These are phyloP conservation scores for Leucophenga montana DNA, from an alignment of 2,888 invertebrate species.

Conservation along the genomic window DNA sequence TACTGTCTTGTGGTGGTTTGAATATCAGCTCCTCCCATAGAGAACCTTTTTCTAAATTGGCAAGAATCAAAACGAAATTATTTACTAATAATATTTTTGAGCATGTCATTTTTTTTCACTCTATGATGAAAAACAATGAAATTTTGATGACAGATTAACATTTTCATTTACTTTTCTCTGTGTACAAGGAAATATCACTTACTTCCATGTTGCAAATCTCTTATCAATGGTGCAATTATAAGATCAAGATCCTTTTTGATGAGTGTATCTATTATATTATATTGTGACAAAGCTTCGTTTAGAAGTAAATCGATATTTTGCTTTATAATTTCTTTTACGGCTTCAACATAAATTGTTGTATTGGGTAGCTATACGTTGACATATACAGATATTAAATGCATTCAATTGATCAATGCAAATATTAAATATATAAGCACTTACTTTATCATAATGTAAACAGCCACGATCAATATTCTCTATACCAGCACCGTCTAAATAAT, in stretches of 20 bases:
- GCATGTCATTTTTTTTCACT: too few species aligned
- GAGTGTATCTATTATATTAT: conserved; percentile 1
- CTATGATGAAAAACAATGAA: too few species aligned
- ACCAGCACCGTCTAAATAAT: conserved; percentile 78
- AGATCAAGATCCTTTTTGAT: conserved; percentile 24
- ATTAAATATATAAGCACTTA: conserved; percentile 68
- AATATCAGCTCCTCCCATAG: too few species aligned
- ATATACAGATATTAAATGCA: not conserved
- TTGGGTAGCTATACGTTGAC: conserved; percentile 45
- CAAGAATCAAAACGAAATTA: too few species aligned
- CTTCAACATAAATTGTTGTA: conserved; percentile 24
- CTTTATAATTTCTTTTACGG: conserved; percentile 19
- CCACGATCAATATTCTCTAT: conserved; percentile 82
- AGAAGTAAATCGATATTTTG: not conserved
- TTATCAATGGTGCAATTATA: conserved; percentile 9
- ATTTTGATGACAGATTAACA: too few species aligned
- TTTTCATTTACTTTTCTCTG: too few species aligned
- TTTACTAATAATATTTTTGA: too few species aligned
- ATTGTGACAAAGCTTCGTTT: conserved; percentile 1
- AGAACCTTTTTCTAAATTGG: too few species aligned
- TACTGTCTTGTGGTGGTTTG: too few species aligned
- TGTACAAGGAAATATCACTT: not conserved
- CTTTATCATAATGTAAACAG: conserved; percentile 86
- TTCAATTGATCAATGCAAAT: too few species aligned
- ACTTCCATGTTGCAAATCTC: conserved; percentile 31